Base-by-base conservation (phyloP, 2,888 invertebrate genomes). In the Kryphioiulus occultus region DNA sequence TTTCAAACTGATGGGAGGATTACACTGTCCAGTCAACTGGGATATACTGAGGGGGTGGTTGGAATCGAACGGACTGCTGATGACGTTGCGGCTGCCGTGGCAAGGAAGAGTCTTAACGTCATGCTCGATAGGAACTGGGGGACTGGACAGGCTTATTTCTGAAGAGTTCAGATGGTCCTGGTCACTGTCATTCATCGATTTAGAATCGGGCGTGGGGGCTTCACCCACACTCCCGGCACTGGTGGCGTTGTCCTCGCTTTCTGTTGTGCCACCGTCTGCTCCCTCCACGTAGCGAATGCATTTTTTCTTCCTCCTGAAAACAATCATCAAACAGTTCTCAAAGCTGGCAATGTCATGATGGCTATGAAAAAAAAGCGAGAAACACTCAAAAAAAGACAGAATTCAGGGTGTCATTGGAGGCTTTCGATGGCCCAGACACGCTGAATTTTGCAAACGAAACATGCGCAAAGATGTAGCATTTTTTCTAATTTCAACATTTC, bases 281-380 rank as follows among this genome's bases (percentile, higher is more conserved):
- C 94, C 93, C 90, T 90, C 90, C 95, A 97, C 96, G 94, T 98
- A 98, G 90, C 98, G 96, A 92, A 98, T 96, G 94, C 98, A 98
- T 93, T 98, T 98, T 93, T 98, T 98, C 95, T 98, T 98, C 94
- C 98, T 97, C 94, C 97, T 98, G 94, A 7, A 94, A 94, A n/a
- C 0, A 68, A 68, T 10, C 7, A 68, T 22, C 4, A 26, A 22
- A 22, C 26, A 68, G 26, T 0, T 26, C 9, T 68, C 22, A 68
- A 22, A 68, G 10, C 26, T 68, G 26, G 68, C 2, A 4, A 22
- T 26, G n/a, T 7, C 1, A 53, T 2, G 10, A 17, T 0, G 26
- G 7, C 26, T 68, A 10, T 68, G 26, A 10, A 22, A 9, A n/a
- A 22, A 26, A 68, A 0, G 22, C 9, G 26, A 68, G 22, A 68